A percentile compares a stretch with the other conserved stretches of the same genome.
These are phyloP conservation scores for Isaurus tuberculatus DNA, from an alignment of 92 coral and sea anemone species.

Conservation along the genomic window DNA sequence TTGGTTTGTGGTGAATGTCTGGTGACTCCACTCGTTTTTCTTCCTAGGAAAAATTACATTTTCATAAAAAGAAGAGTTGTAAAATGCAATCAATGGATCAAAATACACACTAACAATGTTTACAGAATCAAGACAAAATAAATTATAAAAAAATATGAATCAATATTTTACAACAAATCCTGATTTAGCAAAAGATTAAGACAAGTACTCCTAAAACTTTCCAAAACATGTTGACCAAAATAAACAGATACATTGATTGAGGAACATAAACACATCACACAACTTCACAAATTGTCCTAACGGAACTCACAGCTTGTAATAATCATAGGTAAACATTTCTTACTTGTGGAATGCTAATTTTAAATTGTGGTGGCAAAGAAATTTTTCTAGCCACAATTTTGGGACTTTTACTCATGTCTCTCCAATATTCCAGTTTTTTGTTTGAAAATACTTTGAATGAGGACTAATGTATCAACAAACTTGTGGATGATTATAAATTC, in stretches of 20 bases:
- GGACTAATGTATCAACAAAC: neutral
- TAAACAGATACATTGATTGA: no score
- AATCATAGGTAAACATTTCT: neutral
- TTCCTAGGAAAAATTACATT: conserved; percentile 52
- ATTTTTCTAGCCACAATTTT: conserved; percentile 46
- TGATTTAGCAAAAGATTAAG: no score
- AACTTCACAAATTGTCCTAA: neutral
- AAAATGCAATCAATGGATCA: no score
- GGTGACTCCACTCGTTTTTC: conserved; percentile 65
- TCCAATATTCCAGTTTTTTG: neutral
- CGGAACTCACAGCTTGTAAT: neutral
- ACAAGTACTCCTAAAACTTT: no score
- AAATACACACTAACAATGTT: no score
- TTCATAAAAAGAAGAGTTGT: no score
- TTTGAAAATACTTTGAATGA: neutral
- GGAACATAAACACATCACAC: neutral
- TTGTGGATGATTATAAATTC: neutral
- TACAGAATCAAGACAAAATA: no score
- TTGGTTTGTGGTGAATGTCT: conserved; percentile 75
- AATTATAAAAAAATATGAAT: no score
- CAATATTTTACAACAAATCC: no score
- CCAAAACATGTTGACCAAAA: no score
- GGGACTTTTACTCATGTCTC: conserved; percentile 15
- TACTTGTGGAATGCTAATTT: conserved; percentile 33
- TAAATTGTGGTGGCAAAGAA: conserved; percentile 72